A percentile compares a stretch with the other conserved stretches of the same genome.
Conservation (phyloP, 2,113 vertebrate genomes). For the Pteropus alecto region DNA sequence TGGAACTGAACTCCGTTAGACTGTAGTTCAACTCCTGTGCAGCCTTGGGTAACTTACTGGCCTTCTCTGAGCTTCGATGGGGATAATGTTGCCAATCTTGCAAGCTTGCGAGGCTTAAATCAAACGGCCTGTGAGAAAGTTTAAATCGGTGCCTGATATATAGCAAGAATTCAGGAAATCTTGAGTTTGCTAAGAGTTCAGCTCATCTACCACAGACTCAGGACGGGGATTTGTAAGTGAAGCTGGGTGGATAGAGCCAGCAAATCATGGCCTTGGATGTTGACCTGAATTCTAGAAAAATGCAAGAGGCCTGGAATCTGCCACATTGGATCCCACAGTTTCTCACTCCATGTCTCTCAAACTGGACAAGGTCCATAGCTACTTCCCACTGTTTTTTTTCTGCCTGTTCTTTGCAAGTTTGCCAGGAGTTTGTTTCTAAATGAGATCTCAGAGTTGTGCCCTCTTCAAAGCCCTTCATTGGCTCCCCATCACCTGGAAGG, state of each 20-base stretch:
- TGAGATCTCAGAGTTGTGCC: background rate
- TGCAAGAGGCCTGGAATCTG: background rate
- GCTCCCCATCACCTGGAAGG: background rate
- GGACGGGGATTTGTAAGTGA: background rate
- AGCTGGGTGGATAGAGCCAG: too few relatives aligned
- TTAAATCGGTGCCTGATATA: background rate
- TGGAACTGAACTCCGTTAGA: background rate
- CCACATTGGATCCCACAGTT: background rate
- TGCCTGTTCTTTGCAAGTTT: background rate
- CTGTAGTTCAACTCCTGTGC: background rate
- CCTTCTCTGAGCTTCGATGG: background rate
- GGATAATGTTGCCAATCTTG: background rate
- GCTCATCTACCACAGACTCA: rapidly evolving
- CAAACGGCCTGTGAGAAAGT: background rate
- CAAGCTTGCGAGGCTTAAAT: background rate
- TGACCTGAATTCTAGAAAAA: background rate
- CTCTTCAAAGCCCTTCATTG: background rate
- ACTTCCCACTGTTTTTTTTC: background rate
- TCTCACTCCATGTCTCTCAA: background rate
- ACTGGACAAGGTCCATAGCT: background rate
- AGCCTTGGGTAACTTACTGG: background rate
- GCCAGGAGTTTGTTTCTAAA: background rate
- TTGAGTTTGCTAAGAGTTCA: background rate
- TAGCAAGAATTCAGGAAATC: background rate
- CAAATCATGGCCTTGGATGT: rapidly evolving